phyloP scores from a whole-genome alignment of 1,140 invertebrate genomes.

The Bicyclus anynana region DNA sequence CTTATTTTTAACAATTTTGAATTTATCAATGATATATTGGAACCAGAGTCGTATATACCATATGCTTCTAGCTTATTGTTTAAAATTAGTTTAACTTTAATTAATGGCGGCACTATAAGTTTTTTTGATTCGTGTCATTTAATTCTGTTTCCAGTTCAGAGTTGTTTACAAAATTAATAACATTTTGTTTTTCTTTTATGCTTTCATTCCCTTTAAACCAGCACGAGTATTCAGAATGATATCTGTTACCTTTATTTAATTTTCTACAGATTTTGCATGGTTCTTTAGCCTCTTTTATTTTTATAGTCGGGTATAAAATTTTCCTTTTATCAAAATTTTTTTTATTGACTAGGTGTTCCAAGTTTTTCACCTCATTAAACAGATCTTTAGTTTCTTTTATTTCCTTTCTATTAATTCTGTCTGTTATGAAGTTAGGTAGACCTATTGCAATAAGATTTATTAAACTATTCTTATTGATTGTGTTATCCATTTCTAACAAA shows the following conservation, averaged over 20 bases:
- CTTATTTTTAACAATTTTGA: conserved; percentile 10
- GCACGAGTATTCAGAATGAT: conserved; percentile 28
- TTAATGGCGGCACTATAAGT: conserved; percentile 29
- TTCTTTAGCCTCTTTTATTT: conserved; percentile 25
- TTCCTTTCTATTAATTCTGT: conserved; percentile 35
- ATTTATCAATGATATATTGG: conserved; percentile 19
- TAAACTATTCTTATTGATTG: conserved; percentile 27
- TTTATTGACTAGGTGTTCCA: conserved; percentile 32
- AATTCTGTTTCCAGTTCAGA: conserved; percentile 31
- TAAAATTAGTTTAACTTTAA: conserved; percentile 24
- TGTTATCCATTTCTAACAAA: too few species aligned
- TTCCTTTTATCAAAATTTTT: conserved; percentile 31
- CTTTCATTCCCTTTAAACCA: conserved; percentile 34
- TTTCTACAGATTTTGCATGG: conserved; percentile 30
- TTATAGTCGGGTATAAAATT: conserved; percentile 8
- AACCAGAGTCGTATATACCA: conserved; percentile 29
- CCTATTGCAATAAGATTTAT: conserved; percentile 36
- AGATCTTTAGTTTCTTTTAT: conserved; percentile 34
- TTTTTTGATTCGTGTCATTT: conserved; percentile 32
- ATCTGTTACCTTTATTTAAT: conserved; percentile 32
- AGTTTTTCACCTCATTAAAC: conserved; percentile 29
- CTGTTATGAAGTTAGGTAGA: conserved; percentile 27
- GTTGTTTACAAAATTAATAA: conserved; percentile 28
- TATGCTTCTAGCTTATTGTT: conserved; percentile 24
- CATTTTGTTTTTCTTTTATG: conserved; percentile 1